Percentiles rank a stretch among this genome's conserved stretches.
These are phyloP conservation scores for Choristoneura fumiferana DNA, from an alignment of 1,140 invertebrate species.

Conservation along the genomic window DNA sequence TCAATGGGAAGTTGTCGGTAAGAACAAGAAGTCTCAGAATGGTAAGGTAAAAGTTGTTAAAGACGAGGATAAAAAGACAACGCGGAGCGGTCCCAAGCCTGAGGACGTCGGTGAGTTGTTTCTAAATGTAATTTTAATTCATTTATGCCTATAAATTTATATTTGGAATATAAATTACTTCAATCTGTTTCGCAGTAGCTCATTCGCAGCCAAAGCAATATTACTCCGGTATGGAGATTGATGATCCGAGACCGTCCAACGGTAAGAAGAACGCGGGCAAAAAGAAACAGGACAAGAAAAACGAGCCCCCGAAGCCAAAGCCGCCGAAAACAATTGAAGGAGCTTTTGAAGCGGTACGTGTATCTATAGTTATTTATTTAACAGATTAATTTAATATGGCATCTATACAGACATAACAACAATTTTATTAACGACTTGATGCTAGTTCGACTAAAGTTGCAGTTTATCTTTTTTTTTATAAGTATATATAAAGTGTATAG, in stretches of 20 bases:
- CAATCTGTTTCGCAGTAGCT: constrained; percentile 42
- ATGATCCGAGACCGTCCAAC: constrained; percentile 68
- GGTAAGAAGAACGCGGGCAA: constrained; percentile 70
- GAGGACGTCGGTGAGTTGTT: constrained; percentile 61
- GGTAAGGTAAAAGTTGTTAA: constrained; percentile 80
- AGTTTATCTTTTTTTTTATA: too few species aligned
- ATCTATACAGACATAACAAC: too few species aligned
- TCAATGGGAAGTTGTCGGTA: constrained; percentile 89
- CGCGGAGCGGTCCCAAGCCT: constrained; percentile 65
- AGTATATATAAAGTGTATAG: too few species aligned
- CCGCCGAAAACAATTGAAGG: constrained; percentile 83
- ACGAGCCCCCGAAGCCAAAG: constrained; percentile 78
- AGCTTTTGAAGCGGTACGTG: constrained; percentile 81
- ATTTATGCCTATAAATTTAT: constrained; percentile 10
- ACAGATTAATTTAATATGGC: too few species aligned
- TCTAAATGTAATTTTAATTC: not conserved
- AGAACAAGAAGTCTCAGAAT: constrained; percentile 84
- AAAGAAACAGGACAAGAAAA: constrained; percentile 75
- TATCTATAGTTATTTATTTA: not conserved
- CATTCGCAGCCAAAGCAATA: constrained; percentile 62
- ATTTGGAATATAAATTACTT: constrained; percentile 17
- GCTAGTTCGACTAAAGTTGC: too few species aligned
- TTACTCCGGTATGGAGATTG: constrained; percentile 67
- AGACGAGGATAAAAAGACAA: constrained; percentile 79
- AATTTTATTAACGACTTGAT: too few species aligned